Evolutionary conservation across 2,113 vertebrate genomes (phyloP), one percentile per base, ranked within the genome.

Genomic region (Halichoeres trimaculatus): DNA sequence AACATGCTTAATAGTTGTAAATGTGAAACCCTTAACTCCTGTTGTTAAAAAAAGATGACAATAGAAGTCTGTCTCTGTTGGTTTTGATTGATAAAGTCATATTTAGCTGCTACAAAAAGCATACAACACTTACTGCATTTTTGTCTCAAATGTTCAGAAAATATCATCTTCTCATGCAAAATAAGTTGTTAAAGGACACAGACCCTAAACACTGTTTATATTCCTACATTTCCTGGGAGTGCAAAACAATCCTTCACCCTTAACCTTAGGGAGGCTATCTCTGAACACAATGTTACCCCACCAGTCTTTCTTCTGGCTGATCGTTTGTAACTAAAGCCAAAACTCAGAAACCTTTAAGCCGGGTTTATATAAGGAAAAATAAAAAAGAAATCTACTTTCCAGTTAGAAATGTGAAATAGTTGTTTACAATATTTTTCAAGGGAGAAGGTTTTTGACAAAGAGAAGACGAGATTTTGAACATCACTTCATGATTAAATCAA

Each of bases 381-480:
- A 80, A 65, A 57, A 69, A 53, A 79, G 69, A 68, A 87, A 87
- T 87, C 76, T 45, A 19, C 5, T 78, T 61, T 85, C 62, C 76
- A 76, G 70, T 87, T 76, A 63, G 83, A 76, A 66, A 59, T 64
- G 48, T 70, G 55, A 88, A 84, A 74, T 77, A 85, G 23, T 79
- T 74, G 69, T 86, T 63, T n/a, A 73, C 38, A 69, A 63, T 41
- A 66, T 84, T 87, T 67, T 65, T 34, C 66, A 75, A 54, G 53
- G 40, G 67, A 59, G 61, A 57, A 64, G 62, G 70, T 84, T 80
- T 76, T 70, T 52, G 12, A 11, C 56, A 64, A 55, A 51, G 14
- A 14, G 5, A 43, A 14, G 41, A 16, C 14, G 12, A 43, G 41
- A 43, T 17, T 12, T 43, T 5, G 10, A 36, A n/a, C n/a, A n/a